These are phyloP conservation scores for Ceyx melanurus DNA, from an alignment of 2,113 vertebrate species.

Conservation along the genomic window DNA sequence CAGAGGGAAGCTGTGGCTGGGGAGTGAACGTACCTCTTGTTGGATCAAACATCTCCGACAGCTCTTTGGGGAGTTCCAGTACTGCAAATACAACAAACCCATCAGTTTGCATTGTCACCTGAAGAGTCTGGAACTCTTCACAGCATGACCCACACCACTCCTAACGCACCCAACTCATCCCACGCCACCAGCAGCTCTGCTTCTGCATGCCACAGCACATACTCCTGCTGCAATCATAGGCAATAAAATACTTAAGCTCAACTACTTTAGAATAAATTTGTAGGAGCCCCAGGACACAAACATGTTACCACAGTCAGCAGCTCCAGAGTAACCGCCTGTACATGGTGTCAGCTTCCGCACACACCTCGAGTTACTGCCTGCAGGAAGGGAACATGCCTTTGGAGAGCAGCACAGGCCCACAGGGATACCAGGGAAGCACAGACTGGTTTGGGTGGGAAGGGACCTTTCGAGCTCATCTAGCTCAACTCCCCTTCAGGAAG, in stretches of 20 bases:
- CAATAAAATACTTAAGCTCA: background rate
- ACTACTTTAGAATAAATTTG: background rate
- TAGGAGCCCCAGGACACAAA: background rate
- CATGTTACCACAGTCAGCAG: background rate
- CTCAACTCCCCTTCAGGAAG: background rate
- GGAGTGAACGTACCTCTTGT: constrained; percentile 84
- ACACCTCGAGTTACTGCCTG: background rate
- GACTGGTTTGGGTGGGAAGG: background rate
- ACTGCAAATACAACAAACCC: constrained; percentile 79
- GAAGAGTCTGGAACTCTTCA: background rate
- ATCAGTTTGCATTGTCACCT: background rate
- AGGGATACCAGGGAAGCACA: background rate
- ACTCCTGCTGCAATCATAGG: background rate
- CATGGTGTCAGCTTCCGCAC: rapidly evolving
- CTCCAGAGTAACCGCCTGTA: background rate
- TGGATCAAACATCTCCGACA: constrained; percentile 98
- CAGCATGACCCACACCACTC: background rate
- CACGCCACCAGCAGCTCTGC: background rate
- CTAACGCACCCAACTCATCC: background rate
- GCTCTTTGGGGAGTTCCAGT: constrained; percentile 94
- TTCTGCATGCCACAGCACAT: background rate
- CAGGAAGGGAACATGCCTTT: background rate
- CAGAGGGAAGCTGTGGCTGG: background rate
- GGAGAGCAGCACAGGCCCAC: background rate
- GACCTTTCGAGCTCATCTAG: background rate